Conservation (phyloP, 64 coral and sea anemone genomes). For the Montipora efflorescens region DNA sequence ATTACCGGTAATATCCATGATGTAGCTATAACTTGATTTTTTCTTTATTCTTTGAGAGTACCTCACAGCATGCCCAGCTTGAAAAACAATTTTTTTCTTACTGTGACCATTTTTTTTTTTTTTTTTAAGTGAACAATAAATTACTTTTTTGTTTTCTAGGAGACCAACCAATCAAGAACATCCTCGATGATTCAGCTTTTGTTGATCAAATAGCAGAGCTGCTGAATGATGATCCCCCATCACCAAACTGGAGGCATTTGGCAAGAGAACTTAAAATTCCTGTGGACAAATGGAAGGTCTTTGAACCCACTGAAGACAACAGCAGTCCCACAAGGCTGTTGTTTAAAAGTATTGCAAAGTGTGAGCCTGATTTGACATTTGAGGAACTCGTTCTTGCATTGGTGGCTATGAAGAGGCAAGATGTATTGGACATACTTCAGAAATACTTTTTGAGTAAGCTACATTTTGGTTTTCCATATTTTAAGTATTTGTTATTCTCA, state of each 20-base stretch:
- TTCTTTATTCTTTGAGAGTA: background rate
- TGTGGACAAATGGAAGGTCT: constrained; percentile 70
- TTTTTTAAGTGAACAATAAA: background rate
- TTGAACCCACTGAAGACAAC: constrained; percentile 65
- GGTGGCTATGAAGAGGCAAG: constrained; percentile 93
- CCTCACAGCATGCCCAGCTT: too few species aligned
- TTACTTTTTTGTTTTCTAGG: constrained; percentile 11
- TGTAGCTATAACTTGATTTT: background rate
- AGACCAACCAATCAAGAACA: constrained; percentile 77
- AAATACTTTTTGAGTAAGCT: constrained; percentile 79
- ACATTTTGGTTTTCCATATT: background rate
- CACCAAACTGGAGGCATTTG: constrained; percentile 67
- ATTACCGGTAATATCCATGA: too few species aligned
- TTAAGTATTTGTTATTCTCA: background rate
- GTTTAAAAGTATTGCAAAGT: constrained; percentile 76
- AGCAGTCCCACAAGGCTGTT: constrained; percentile 83
- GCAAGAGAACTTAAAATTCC: constrained; percentile 83
- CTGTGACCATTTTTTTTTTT: too few species aligned
- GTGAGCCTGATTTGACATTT: constrained; percentile 85
- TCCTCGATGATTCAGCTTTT: constrained; percentile 79
- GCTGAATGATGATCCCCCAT: constrained; percentile 69
- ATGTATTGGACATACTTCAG: constrained; percentile 76
- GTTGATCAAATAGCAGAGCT: constrained; percentile 80
- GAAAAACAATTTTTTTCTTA: background rate
- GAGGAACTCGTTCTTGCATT: constrained; percentile 91